Evolutionary conservation across 2,113 vertebrate species (phyloP), one percentile per base, ranked within the genome.

Genomic region (Oncorhynchus kisutch): DNA sequence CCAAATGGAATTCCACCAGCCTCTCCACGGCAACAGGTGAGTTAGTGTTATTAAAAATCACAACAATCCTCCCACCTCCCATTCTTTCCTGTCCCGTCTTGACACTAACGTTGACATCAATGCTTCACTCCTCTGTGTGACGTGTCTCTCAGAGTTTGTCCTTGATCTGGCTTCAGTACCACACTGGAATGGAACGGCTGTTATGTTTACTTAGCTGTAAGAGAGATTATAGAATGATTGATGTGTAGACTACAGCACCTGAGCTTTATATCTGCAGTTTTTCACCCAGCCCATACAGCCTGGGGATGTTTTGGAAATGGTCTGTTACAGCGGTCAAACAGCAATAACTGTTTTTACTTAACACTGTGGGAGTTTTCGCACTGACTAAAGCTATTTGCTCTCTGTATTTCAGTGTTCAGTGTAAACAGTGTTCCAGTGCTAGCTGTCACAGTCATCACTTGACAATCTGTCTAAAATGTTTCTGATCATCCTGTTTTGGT

Each of bases 21-120:
- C 80, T 85, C 70, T 91, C 85, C 39, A 88, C 83, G n/a, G 79
- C 87, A 79, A 92, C 90, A 91, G 93, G 93, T 94, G 70, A 90
- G 91, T 74, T 31, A 54, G 71, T n/a, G 39, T 27, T 72, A 29
- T 54, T 27, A 29, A 64, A 76, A 68, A 77, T 54, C 11, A 67
- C 27, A 45, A 45, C 39, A 45, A 45, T 16, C 29, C 29, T 67
- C 27, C 18, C 14, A 20, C 66, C 14, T 16, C 20, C 20, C 6
- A 68, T 31, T 14, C 29, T 45, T 11, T 3, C 4, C 57, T 69
- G 18, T 62, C 39, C 1, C 65, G 57, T 71, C 31, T 74, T 54
- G 70, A 74, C 48, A 66, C 51, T 18, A 70, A 48, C 14, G 31
- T 70, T 78, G 72, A 73, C 49, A 24, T 57, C 2, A 11, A 7